These are phyloP conservation scores for Chrysopa pallens DNA, from an alignment of 1,140 invertebrate genomes.

Conservation along the genomic window DNA sequence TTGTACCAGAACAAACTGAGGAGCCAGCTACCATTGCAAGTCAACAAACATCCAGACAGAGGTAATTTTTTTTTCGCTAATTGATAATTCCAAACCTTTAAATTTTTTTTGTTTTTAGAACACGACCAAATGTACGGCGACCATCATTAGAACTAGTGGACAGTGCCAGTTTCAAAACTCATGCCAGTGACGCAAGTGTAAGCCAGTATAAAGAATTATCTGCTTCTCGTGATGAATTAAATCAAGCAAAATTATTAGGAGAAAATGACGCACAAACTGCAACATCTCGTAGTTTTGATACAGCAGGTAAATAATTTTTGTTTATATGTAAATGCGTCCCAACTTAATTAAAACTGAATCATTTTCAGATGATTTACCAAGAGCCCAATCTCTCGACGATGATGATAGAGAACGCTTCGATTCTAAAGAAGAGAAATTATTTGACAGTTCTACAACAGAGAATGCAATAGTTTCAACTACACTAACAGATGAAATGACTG, in stretches of 20 bases:
- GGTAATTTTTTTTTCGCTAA: too few relatives aligned
- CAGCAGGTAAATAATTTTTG: too few relatives aligned
- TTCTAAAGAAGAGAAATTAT: slow-evolving; percentile 13
- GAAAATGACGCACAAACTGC: too few relatives aligned
- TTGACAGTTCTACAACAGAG: slow-evolving; percentile 5
- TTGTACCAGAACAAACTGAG: slow-evolving; percentile 3
- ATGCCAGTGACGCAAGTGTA: slow-evolving; percentile 20
- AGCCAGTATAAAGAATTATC: not conserved
- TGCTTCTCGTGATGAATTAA: not conserved
- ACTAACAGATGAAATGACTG: slow-evolving; percentile 13
- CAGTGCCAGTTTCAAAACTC: slow-evolving; percentile 57
- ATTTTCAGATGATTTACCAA: not conserved
- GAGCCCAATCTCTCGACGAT: too few relatives aligned
- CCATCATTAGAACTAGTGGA: slow-evolving; percentile 61
- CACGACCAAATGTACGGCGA: slow-evolving; percentile 30
- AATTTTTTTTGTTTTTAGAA: slow-evolving; percentile 1
- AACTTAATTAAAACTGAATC: not conserved
- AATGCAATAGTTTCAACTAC: slow-evolving; percentile 9
- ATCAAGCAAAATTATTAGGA: too few relatives aligned
- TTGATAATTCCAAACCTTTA: too few relatives aligned
- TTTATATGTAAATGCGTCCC: too few relatives aligned
- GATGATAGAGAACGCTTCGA: slow-evolving; percentile 8
- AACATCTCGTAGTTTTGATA: too few relatives aligned
- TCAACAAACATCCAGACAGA: too few relatives aligned
- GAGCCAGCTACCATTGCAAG: too few relatives aligned